These are phyloP conservation scores for Heliothis virescens DNA, from an alignment of 1,140 invertebrate species.

Conservation along the genomic window DNA sequence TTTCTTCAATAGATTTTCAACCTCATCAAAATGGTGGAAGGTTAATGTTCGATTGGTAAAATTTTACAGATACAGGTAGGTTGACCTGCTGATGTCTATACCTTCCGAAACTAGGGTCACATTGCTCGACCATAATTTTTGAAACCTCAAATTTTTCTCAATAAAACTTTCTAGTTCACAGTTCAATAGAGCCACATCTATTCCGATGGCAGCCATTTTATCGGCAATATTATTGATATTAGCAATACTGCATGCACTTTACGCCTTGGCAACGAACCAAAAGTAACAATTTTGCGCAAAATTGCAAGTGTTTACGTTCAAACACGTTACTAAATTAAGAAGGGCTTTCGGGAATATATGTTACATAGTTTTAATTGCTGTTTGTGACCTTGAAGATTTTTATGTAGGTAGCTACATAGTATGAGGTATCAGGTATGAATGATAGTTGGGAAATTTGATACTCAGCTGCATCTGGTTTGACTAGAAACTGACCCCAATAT, in stretches of 20 bases:
- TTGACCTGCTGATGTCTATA: too few relatives aligned
- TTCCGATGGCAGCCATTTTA: constrained; percentile 17
- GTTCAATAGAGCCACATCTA: neutral
- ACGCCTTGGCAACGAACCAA: constrained; percentile 25
- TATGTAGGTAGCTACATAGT: too few relatives aligned
- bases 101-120: too few relatives aligned
- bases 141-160: neutral
- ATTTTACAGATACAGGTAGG: too few relatives aligned
- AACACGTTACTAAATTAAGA: constrained; percentile 14
- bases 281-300: constrained; percentile 41
- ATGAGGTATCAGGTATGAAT: too few relatives aligned
- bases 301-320: constrained; percentile 43
- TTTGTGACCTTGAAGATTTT: neutral
- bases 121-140: too few relatives aligned
- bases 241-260: constrained; percentile 22
- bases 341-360: neutral
- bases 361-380: neutral
- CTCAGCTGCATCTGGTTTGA: too few relatives aligned
- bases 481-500: too few relatives aligned
- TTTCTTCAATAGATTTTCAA: too few relatives aligned
- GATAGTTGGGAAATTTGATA: too few relatives aligned
- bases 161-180: neutral
- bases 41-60: too few relatives aligned
- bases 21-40: too few relatives aligned
- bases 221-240: constrained; percentile 43